Evolutionary conservation across 2,888 invertebrate species (phyloP).

Genomic region (Tenodera sinensis): DNA sequence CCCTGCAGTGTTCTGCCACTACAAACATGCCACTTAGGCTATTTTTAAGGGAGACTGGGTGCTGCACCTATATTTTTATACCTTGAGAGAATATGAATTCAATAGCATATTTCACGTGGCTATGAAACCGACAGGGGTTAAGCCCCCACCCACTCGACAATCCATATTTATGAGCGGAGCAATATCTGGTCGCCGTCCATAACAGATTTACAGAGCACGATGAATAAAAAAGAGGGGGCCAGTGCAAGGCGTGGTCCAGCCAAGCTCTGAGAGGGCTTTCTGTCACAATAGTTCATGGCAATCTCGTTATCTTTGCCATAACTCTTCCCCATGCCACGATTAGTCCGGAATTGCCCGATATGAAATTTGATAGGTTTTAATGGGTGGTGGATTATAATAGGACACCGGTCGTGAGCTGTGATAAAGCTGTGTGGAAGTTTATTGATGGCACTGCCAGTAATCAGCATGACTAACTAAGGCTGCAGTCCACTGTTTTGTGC

Average conservation of each 20-base stretch:
- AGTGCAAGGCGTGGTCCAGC: background rate
- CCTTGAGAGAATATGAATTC: background rate
- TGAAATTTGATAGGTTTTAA: background rate
- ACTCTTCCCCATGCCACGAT: background rate
- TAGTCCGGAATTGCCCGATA: background rate
- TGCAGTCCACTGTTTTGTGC: background rate
- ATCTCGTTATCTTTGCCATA: background rate
- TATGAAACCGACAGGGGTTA: background rate
- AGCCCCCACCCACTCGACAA: background rate
- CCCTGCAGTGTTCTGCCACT: background rate
- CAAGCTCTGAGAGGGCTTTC: background rate
- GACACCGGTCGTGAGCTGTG: background rate
- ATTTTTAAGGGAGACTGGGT: background rate
- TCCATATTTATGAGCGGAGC: background rate
- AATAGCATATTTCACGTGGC: background rate
- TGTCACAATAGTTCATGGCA: background rate
- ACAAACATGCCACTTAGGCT: background rate
- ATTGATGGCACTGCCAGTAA: background rate
- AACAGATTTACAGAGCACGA: background rate
- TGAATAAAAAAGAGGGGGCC: background rate
- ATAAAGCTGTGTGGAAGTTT: background rate
- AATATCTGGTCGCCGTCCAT: background rate
- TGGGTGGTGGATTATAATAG: background rate
- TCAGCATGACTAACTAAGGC: background rate
- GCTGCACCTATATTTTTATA: background rate